Conservation (phyloP, 2,113 vertebrate genomes). For the Corynorhinus townsendii region DNA sequence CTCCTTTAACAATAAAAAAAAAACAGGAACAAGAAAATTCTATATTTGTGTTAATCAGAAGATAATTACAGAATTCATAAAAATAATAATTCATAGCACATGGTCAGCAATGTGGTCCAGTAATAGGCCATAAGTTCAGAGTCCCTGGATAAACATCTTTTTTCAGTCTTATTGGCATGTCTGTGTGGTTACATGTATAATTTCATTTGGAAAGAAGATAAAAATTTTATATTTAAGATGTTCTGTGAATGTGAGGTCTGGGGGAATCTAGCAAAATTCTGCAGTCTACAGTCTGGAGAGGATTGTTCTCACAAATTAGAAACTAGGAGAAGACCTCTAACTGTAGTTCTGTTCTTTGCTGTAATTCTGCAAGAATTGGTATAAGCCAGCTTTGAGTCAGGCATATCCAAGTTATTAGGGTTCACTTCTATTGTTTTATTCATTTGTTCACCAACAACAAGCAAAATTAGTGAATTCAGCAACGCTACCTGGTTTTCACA, state of each 20-base stretch:
- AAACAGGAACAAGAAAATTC: neutral
- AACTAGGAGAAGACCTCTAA: neutral
- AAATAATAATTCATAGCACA: neutral
- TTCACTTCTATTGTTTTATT: neutral
- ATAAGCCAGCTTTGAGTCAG: neutral
- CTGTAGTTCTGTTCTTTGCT: neutral
- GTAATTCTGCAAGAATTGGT: neutral
- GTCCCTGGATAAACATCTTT: neutral
- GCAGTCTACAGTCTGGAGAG: neutral
- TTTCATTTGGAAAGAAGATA: constrained; percentile 13
- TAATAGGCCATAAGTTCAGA: neutral
- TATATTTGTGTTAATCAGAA: neutral
- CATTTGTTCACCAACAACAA: neutral
- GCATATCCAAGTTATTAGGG: neutral
- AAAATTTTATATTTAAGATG: neutral
- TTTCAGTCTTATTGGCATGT: neutral
- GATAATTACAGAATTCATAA: neutral
- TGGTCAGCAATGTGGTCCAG: too few relatives aligned
- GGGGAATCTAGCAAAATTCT: neutral
- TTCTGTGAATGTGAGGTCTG: neutral
- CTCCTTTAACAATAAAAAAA: neutral
- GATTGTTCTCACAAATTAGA: neutral
- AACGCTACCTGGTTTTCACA: neutral
- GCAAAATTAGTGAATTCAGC: neutral
- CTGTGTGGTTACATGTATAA: neutral